Evolutionary conservation across 2,113 vertebrate species (phyloP).

Genomic region (Arvicanthis niloticus): DNA sequence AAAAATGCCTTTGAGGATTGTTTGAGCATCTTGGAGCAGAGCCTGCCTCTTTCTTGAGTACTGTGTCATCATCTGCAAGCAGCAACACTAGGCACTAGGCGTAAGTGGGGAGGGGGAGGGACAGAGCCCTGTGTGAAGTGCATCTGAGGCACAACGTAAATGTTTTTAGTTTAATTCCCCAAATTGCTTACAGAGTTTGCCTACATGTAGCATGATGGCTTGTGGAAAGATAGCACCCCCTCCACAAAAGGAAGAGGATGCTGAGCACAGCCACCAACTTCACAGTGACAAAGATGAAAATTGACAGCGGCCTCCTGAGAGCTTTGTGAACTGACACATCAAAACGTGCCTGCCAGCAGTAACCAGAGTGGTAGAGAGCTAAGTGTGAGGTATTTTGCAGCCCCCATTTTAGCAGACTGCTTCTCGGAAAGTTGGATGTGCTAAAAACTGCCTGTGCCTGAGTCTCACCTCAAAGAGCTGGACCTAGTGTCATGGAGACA

Average conservation of each 20-base stretch:
- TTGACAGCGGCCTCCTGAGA: conserved; percentile 38
- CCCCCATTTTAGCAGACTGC: neutral
- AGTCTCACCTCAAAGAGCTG: conserved; percentile 52
- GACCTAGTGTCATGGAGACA: conserved; percentile 46
- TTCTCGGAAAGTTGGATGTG: neutral
- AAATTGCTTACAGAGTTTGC: neutral
- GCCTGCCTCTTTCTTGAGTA: conserved; percentile 52
- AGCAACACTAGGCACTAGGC: neutral
- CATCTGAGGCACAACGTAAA: neutral
- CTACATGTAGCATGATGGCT: neutral
- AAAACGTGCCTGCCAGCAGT: conserved; percentile 26
- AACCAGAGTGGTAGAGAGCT: neutral
- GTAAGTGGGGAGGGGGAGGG: neutral
- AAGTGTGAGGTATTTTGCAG: neutral
- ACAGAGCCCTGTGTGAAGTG: neutral
- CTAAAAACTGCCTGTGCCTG: conserved; percentile 2
- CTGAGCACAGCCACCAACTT: neutral
- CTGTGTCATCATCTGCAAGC: neutral
- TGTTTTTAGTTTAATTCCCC: neutral
- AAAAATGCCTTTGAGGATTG: conserved; percentile 58
- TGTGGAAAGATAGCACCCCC: neutral
- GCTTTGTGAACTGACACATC: conserved; percentile 52
- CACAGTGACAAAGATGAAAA: conserved; percentile 57
- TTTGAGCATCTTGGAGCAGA: conserved; percentile 55
- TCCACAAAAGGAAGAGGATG: neutral